These are phyloP conservation scores for Orthosia incerta DNA, from an alignment of 2,888 invertebrate species.

Conservation along the genomic window DNA sequence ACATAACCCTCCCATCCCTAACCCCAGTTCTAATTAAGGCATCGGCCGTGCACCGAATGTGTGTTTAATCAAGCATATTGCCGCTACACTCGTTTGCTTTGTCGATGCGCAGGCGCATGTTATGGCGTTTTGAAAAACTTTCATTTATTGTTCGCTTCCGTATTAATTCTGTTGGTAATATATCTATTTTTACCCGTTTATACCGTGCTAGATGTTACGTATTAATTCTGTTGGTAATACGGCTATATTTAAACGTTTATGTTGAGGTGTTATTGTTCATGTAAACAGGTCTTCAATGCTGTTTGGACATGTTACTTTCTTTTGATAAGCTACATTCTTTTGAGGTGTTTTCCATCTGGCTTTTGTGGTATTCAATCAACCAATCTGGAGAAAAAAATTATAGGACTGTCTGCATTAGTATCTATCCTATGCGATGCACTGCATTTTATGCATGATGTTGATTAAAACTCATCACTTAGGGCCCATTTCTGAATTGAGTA, in stretches of 20 bases:
- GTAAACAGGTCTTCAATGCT: conserved; percentile 29
- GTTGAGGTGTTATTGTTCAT: conserved; percentile 14
- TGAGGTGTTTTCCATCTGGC: neutral
- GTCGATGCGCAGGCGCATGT: conserved; percentile 77
- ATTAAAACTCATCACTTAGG: neutral
- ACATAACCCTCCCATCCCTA: conserved; percentile 28
- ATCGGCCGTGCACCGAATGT: conserved; percentile 89
- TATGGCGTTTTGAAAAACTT: conserved; percentile 56
- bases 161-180: conserved; percentile 43
- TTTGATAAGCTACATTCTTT: conserved; percentile 7
- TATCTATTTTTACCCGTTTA: conserved; percentile 33
- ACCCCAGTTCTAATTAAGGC: conserved; percentile 87
- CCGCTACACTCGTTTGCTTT: conserved; percentile 84
- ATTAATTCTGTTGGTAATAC: conserved; percentile 38
- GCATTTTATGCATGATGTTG: neutral
- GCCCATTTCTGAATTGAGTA: too few species aligned
- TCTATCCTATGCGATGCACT: neutral
- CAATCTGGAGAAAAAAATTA: neutral
- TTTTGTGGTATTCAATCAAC: neutral
- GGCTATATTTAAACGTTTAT: conserved; percentile 25
- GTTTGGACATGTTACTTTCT: conserved; percentile 16
- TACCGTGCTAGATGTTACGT: conserved; percentile 32
- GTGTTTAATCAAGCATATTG: conserved; percentile 88
- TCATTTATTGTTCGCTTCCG: conserved; percentile 58
- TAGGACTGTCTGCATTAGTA: neutral